A percentile compares a stretch with the other conserved stretches of the same genome.
phyloP scores from a whole-genome alignment of 2,888 invertebrate genomes.

The Dioctria linearis region DNA sequence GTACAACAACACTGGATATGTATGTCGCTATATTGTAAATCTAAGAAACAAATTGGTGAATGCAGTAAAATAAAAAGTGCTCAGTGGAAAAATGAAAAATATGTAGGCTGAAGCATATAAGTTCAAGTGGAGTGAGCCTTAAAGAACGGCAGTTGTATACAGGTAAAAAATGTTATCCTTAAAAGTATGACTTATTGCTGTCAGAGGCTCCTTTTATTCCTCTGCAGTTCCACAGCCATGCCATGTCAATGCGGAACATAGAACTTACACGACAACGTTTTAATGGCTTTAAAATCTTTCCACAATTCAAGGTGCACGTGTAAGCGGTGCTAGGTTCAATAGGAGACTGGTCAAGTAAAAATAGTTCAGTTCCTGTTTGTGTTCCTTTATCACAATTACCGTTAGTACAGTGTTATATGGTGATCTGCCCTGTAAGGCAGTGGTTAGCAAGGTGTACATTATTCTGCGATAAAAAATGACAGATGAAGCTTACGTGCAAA shows the following conservation, averaged over 20 bases:
- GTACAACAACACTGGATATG: constrained; percentile 15
- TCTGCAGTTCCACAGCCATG: constrained; percentile 29
- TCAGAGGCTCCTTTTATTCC: constrained; percentile 53
- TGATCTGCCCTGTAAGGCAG: not conserved
- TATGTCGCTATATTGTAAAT: constrained; percentile 45
- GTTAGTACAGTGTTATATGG: not conserved
- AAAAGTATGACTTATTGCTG: constrained; percentile 58
- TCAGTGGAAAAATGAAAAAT: constrained; percentile 59
- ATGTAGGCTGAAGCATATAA: constrained; percentile 57
- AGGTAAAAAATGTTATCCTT: constrained; percentile 49
- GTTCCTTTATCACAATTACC: constrained; percentile 28
- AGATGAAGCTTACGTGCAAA: too few relatives aligned
- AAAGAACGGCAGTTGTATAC: constrained; percentile 54
- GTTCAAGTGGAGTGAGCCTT: constrained; percentile 43
- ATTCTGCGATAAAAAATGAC: too few relatives aligned
- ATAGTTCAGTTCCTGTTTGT: constrained; percentile 8
- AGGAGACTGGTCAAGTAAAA: not conserved
- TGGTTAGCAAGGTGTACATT: not conserved
- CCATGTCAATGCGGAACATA: not conserved
- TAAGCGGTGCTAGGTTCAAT: not conserved
- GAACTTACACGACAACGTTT: constrained; percentile 37
- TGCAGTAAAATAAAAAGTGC: constrained; percentile 54
- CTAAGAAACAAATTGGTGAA: constrained; percentile 31
- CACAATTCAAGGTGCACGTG: constrained; percentile 37
- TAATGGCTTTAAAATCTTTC: constrained; percentile 44